These are phyloP conservation scores for Bubo blakistoni DNA, from an alignment of 2,113 vertebrate genomes.

Conservation along the genomic window DNA sequence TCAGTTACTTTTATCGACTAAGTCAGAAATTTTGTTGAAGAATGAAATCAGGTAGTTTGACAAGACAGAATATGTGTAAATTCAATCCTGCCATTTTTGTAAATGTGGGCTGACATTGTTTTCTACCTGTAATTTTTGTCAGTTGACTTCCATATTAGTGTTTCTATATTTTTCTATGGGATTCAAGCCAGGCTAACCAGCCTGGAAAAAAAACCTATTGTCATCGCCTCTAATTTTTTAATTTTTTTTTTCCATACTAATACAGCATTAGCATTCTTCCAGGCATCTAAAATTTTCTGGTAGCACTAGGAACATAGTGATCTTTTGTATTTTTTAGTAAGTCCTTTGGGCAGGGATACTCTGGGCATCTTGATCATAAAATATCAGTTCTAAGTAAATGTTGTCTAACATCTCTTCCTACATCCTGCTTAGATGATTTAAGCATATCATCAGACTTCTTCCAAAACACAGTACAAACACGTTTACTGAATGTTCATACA, in stretches of 20 bases:
- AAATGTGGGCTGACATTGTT: neutral
- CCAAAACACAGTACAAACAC: neutral
- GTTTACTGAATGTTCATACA: neutral
- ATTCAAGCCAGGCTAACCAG: neutral
- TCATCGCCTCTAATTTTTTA: neutral
- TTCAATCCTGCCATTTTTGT: neutral
- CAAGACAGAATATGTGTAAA: neutral
- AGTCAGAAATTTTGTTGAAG: neutral
- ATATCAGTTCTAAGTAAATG: neutral
- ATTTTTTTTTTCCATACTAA: neutral
- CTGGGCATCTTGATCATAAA: neutral
- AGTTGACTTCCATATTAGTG: neutral
- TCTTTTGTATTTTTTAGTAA: neutral
- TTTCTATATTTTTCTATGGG: neutral
- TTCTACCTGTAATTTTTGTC: neutral
- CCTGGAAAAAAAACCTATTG: neutral
- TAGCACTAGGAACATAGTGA: neutral
- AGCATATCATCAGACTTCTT: neutral
- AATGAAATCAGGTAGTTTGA: neutral
- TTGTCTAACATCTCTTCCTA: neutral
- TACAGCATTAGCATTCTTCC: neutral
- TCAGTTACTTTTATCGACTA: neutral
- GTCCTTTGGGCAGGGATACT: neutral
- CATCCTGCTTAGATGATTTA: neutral
- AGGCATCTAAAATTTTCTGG: neutral